A percentile compares a stretch with the other conserved stretches of the same genome.
Evolutionary conservation across 2,888 invertebrate species (phyloP).

Genomic region (Sphaerophoria taeniata): DNA sequence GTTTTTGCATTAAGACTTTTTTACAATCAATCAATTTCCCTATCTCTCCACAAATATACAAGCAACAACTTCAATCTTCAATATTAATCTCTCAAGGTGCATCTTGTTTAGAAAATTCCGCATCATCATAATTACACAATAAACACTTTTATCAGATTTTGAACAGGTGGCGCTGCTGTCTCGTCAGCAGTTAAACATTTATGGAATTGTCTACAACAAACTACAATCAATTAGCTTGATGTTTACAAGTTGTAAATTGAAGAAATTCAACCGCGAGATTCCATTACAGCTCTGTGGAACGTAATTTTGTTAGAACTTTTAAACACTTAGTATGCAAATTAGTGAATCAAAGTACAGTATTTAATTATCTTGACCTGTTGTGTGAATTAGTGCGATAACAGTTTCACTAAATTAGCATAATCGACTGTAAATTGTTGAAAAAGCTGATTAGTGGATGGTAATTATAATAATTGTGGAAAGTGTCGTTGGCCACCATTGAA

Average conservation of each 20-base stretch:
- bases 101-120: conserved; percentile 14
- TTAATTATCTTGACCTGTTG: conserved; percentile 12
- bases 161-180: not conserved
- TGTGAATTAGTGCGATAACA: not conserved
- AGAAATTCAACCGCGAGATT: not conserved
- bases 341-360: not conserved
- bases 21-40: not conserved
- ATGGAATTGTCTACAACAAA: not conserved
- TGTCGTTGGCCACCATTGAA: not conserved
- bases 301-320: conserved; percentile 13
- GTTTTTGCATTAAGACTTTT: not conserved
- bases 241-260: not conserved
- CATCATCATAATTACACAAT: conserved; percentile 20
- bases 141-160: not conserved
- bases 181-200: not conserved
- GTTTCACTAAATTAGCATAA: conserved; percentile 25
- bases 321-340: not conserved
- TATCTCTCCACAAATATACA: not conserved
- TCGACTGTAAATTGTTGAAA: not conserved
- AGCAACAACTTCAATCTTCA: conserved; percentile 4
- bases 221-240: not conserved
- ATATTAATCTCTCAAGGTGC: conserved; percentile 1
- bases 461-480: not conserved
- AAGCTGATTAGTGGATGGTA: not conserved
- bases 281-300: not conserved